These are phyloP conservation scores for Willisornis vidua DNA, from an alignment of 2,113 vertebrate species.

Conservation along the genomic window DNA sequence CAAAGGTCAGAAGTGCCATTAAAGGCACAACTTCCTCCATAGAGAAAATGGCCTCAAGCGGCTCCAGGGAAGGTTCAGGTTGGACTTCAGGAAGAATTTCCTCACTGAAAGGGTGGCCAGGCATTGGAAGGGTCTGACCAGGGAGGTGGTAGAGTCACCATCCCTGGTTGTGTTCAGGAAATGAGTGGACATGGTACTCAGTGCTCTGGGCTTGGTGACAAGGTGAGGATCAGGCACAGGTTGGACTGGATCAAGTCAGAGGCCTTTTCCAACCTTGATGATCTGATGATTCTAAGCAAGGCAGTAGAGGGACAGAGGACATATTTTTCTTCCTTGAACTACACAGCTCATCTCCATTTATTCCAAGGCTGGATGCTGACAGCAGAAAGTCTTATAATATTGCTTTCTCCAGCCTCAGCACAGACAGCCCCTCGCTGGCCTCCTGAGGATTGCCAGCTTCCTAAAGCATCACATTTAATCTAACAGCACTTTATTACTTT, in stretches of 20 bases:
- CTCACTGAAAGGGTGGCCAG: background rate
- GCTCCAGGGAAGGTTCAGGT: background rate
- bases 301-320: background rate
- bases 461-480: background rate
- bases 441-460: background rate
- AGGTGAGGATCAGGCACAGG: background rate
- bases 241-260: background rate
- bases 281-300: background rate
- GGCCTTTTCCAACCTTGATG: background rate
- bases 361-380: background rate
- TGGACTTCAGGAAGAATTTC: background rate
- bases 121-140: background rate
- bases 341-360: background rate
- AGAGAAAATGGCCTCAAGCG: background rate
- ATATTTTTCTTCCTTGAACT: background rate
- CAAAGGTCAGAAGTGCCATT: background rate
- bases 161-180: background rate
- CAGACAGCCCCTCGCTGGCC: background rate
- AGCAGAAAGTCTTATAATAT: background rate
- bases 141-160: background rate
- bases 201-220: background rate
- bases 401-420: background rate
- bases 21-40: background rate
- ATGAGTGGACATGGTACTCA: background rate
- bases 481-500: background rate